phyloP scores from a whole-genome alignment of 2,113 vertebrate genomes.

The Candoia aspera region DNA sequence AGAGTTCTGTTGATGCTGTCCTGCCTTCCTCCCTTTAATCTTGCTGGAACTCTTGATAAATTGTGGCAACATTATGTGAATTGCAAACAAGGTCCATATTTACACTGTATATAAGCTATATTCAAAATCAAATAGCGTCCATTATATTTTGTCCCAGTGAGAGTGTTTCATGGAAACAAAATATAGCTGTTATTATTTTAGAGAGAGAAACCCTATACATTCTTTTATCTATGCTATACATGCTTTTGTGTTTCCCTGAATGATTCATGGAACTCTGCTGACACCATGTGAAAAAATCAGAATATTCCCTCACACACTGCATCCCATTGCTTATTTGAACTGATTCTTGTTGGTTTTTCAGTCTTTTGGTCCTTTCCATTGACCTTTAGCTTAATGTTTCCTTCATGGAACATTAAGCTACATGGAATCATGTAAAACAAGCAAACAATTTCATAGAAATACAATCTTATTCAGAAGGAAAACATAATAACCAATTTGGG shows the following conservation, averaged over 20 bases:
- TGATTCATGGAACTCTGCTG: slow-evolving; percentile 35
- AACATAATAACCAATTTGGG: background rate
- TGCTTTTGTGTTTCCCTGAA: background rate
- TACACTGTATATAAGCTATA: background rate
- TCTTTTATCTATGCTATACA: background rate
- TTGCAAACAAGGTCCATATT: background rate
- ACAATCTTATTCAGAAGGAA: background rate
- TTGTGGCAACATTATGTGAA: background rate
- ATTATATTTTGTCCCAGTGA: background rate
- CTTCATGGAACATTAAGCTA: too few relatives aligned
- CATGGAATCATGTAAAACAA: too few relatives aligned
- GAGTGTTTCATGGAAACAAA: background rate
- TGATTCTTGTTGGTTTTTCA: background rate
- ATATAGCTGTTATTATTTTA: background rate
- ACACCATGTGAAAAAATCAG: slow-evolving; percentile 27
- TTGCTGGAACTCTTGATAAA: background rate
- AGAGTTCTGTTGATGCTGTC: background rate
- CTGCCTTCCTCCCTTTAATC: background rate
- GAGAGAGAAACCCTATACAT: background rate
- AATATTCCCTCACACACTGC: background rate
- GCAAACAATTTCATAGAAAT: background rate
- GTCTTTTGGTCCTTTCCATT: background rate
- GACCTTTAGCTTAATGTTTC: background rate
- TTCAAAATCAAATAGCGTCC: background rate
- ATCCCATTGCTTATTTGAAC: background rate